Evolutionary conservation across 2,888 invertebrate species (phyloP), one percentile per base, ranked within the genome.

Genomic region (Apeira syringaria): DNA sequence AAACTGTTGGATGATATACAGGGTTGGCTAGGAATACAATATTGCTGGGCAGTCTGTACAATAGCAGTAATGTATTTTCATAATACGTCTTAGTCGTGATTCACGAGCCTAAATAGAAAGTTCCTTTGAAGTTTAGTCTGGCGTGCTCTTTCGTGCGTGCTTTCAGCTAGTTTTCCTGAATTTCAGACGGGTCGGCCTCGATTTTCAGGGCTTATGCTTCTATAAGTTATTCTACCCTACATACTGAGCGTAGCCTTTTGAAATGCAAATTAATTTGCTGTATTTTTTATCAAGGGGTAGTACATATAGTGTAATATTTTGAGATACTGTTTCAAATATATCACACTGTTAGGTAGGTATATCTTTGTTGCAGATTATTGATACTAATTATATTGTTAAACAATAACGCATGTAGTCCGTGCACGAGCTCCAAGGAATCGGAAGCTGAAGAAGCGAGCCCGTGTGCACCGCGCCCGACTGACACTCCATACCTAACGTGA

Each of bases 121-220:
- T 43, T 31, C 22, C 26, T 49, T 40, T 36, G 35, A 47, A 47
- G 47, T 46, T 66, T 73, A 78, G 75, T 80, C 74, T 85, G 66
- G 81, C 83, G 84, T 86, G 87, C 73, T 80, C 69, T 72, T 73
- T 61, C 64, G 78, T 86, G 88, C 88, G 88, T 89, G 88, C 68
- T 64, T 68, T 56, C 59, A 59, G 78, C 72, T 83, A 82, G 86
- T 89, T 88, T 76, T 76, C 83, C 77, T 69, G 67, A 64, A 74
- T 72, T 74, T 74, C 72, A 77, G 80, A 73, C 79, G 60, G 66
- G 69, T 64, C 74, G 86, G 73, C 88, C 88, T 86, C 86, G 80
- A 85, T 87, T 84, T 80, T 75, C 75, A 71, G 67, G 74, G 75
- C 78, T 79, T 75, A 79, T 76, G 70, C 75, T 64, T 59, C 77